Conservation (phyloP, 2,797 vertebrate genomes). For the Arctocebus calabarensis region DNA sequence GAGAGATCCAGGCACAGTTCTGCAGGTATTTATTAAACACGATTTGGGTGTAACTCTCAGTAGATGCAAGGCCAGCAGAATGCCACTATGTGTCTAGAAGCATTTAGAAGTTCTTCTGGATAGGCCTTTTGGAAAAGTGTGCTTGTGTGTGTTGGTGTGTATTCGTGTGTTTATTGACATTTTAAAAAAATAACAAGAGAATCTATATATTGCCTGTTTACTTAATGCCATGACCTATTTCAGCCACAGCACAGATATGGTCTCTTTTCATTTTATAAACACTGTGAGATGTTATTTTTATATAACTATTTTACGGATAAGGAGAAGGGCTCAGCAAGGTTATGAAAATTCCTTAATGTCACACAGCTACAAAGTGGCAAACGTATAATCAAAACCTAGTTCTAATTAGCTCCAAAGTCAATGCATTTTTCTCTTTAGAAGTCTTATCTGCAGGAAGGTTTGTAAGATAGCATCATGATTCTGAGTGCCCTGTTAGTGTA, state of each 20-base stretch:
- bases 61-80: neutral
- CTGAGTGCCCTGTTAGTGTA: neutral
- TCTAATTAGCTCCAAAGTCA: conserved; percentile 6
- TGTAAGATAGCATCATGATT: neutral
- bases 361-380: neutral
- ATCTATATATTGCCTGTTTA: neutral
- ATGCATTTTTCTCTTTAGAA: neutral
- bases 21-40: conserved; percentile 43
- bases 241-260: neutral
- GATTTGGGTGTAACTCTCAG: neutral
- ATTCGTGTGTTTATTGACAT: neutral
- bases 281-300: neutral
- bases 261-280: neutral
- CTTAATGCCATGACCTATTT: neutral
- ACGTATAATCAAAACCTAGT: neutral
- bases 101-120: neutral
- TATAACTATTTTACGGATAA: neutral
- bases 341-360: neutral
- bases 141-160: neutral
- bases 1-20: neutral
- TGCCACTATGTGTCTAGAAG: neutral
- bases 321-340: neutral
- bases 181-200: conserved; percentile 39
- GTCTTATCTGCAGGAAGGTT: neutral
- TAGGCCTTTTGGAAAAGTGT: neutral